A percentile compares a stretch with the other conserved stretches of the same genome.
These are phyloP conservation scores for Aramus guarauna DNA, from an alignment of 2,113 vertebrate species.

Conservation along the genomic window DNA sequence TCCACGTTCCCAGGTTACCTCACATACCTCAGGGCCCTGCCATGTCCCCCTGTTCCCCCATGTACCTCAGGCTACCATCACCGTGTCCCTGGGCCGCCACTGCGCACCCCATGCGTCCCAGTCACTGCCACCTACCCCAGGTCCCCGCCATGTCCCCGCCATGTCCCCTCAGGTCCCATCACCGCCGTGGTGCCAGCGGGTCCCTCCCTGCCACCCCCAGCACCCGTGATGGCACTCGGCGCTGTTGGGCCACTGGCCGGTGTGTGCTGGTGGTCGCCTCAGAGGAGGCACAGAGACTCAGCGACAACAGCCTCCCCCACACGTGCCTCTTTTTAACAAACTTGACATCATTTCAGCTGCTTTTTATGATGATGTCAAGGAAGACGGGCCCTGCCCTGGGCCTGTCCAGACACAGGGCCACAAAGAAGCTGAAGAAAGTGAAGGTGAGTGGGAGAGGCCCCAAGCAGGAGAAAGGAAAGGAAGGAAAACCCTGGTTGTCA, in stretches of 20 bases:
- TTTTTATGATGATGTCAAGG: neutral
- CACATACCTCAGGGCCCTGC: too few relatives aligned
- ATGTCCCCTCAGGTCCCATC: too few relatives aligned
- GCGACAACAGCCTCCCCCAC: neutral
- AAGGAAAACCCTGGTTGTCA: neutral
- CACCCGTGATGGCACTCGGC: fast-evolving
- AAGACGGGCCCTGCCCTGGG: neutral
- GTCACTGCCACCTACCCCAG: neutral
- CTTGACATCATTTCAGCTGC: fast-evolving
- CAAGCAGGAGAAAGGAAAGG: neutral
- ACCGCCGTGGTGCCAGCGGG: fast-evolving
- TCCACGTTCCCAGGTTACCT: neutral
- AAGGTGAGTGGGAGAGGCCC: neutral
- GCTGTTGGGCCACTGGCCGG: fast-evolving
- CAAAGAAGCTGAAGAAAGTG: fast-evolving
- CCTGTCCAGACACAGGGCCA: neutral
- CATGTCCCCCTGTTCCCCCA: fast-evolving
- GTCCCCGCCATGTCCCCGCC: neutral
- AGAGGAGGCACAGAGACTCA: fast-evolving
- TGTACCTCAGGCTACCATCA: fast-evolving
- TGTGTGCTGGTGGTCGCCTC: neutral
- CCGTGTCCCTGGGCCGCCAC: neutral
- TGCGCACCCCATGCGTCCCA: fast-evolving
- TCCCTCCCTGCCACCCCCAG: neutral
- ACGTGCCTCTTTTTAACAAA: neutral